These are phyloP conservation scores for Copidosoma floridanum DNA, from an alignment of 1,140 invertebrate genomes.

Conservation along the genomic window DNA sequence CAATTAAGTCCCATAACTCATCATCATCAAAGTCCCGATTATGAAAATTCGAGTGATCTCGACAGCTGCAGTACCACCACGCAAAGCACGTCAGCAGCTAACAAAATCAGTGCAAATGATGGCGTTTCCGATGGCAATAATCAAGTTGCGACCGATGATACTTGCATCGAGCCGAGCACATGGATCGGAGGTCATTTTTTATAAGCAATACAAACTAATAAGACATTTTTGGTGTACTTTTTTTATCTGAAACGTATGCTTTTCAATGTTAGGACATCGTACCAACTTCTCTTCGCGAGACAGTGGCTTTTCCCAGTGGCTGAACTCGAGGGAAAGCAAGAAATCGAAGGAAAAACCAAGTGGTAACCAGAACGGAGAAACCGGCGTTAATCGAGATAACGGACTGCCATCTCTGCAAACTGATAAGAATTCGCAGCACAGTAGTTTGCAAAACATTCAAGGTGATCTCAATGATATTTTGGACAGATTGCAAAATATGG, in stretches of 20 bases:
- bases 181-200: slow-evolving; percentile 56
- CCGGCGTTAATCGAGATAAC: slow-evolving; percentile 46
- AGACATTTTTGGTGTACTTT: too few relatives aligned
- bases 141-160: slow-evolving; percentile 34
- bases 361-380: slow-evolving; percentile 25
- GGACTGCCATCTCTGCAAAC: slow-evolving; percentile 49
- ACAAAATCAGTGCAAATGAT: slow-evolving; percentile 9
- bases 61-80: slow-evolving; percentile 21
- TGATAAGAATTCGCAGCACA: slow-evolving; percentile 45
- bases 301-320: slow-evolving; percentile 53
- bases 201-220: too few relatives aligned
- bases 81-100: too few relatives aligned
- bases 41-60: slow-evolving; percentile 31
- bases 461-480: slow-evolving; percentile 58
- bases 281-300: slow-evolving; percentile 38
- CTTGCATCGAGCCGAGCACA: slow-evolving; percentile 49
- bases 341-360: slow-evolving; percentile 38
- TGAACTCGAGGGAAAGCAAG: slow-evolving; percentile 41
- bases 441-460: slow-evolving; percentile 57
- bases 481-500: slow-evolving; percentile 58
- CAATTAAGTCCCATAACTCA: slow-evolving; percentile 54
- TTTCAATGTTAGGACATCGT: slow-evolving; percentile 37
- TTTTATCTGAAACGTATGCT: too few relatives aligned
- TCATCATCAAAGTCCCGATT: slow-evolving; percentile 33
- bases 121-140: too few relatives aligned